Evolutionary conservation across 53 echinoderm and acorn worm genomes (phyloP), one percentile per base, ranked within the genome.

Genomic region (Apostichopus leukothele): DNA sequence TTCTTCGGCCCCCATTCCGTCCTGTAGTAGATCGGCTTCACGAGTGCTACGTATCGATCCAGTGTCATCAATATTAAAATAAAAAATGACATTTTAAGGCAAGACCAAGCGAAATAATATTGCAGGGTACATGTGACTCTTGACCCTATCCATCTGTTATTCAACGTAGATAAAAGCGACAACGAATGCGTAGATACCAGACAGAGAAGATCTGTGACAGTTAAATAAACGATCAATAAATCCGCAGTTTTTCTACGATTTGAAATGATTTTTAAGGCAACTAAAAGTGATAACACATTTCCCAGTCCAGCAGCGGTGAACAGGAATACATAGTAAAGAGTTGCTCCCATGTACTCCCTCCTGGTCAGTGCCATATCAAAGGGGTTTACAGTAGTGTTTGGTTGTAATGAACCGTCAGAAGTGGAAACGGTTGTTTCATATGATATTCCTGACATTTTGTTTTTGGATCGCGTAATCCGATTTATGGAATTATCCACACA

Each of bases 101-200:
- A 95, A 23, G 93, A 90, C 95, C 95, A 95, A 0, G 91, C 89
- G 88, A 95, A 89, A 75, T 88, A 91, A 77, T 95, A 95, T 67
- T 95, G 95, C 53, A 90, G 75, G 50, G 90, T 88, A 66, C 95
- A 95, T 10, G 90, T 88, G 57, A 66, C 13, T 16, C 74, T 54
- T 5, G 78, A 89, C 11, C 95, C 95, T 4, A 79, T 63, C 95
- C 95, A 95, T 18, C 53, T 73, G 12, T 89, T 90, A 20, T 73
- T 85, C 6, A 89, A 85, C 11, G 85, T 85, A 1, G 66, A 85
- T 6, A 22, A 13, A 5, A 85, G 22, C 67, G 85, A 85, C 18
- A 85, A 19, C 9, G 68, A 50, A 50, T 85, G 85, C 8, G 85
- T 85, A 39, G 85, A 85, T 50, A 85, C 11, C 5, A 85, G 50